Base-by-base conservation (phyloP, 2,797 vertebrate species). In the Epinephelus awoara region DNA sequence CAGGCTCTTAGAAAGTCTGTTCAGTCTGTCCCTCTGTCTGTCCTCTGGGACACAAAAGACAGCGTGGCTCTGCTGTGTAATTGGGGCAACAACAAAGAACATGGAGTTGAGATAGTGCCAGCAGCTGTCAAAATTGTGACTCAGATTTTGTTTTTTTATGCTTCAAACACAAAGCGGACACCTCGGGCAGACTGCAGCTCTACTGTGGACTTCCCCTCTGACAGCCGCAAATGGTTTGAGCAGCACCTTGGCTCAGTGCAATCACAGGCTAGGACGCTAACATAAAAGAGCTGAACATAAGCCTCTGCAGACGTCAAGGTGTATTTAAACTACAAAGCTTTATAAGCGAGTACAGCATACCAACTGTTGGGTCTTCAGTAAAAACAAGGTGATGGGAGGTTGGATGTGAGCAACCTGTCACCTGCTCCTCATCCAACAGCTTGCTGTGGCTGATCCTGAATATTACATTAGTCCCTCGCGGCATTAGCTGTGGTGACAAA, bases 31-130 rank as follows among this genome's bases (percentile, higher is more conserved):
- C 10, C 38, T 40, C 10, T 40, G 10, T 8, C 38, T 40, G 38
- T 40, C 27, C 27, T 29, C 27, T 29, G 27, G 21, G 63, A 1
- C 25, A 77, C 55, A 0, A 46, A 5, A 34, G 14, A 52, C 2
- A 47, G 47, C 2, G 54, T 11, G 19, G 42, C 57, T 59, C 19
- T 42, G 63, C 40, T 23, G 55, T 6, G 23, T 4, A 7, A 23
- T 12, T 12, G 44, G 21, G 69, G 52, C 19, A 38, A 69, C 47
- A 74, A 56, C 34, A 74, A 56, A 70, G 14, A 27, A 59, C 29
- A 6, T 8, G 5, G 47, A 58, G 27, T 10, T 2, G 4, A 50
- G n/a, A 23, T 34, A 34, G 6, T 34, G 34, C 34, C 12, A 44
- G 57, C 65, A 4, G 29, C 2, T 58, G 46, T 50, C 8, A 4